Evolutionary conservation across 2,888 invertebrate genomes (phyloP).

Genomic region (Girardia tigrina): DNA sequence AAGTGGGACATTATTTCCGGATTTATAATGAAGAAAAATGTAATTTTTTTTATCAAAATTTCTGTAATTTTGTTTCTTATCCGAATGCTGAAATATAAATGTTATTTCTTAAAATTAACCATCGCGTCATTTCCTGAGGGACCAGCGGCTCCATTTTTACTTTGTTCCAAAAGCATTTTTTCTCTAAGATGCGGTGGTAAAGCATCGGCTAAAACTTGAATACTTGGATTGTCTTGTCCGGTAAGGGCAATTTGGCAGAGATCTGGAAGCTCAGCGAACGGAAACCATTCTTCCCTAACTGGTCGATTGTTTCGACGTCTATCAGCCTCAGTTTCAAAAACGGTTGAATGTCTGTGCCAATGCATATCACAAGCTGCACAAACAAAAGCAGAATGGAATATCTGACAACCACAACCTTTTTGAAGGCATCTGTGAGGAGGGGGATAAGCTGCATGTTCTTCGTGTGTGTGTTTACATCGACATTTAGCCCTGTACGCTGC

Average conservation of each 20-base stretch:
- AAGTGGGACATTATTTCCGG: no score
- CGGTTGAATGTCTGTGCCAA: conserved; percentile 49
- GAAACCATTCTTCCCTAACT: conserved; percentile 47
- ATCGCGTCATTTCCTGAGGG: conserved; percentile 1
- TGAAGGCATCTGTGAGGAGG: conserved; percentile 30
- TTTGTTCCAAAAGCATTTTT: conserved; percentile 11
- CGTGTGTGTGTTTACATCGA: conserved; percentile 49
- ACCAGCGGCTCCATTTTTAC: background rate
- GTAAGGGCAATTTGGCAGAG: conserved; percentile 48
- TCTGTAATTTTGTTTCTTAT: no score
- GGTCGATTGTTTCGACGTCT: conserved; percentile 45
- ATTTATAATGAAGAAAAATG: no score
- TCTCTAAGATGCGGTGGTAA: conserved; percentile 39
- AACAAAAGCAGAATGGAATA: conserved; percentile 46
- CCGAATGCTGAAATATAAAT: no score
- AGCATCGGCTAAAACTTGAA: conserved; percentile 38
- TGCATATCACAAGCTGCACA: conserved; percentile 51
- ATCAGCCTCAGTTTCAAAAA: conserved; percentile 46
- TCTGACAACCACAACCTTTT: conserved; percentile 43
- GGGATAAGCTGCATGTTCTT: conserved; percentile 41
- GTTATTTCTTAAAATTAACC: background rate
- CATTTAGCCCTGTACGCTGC: conserved; percentile 48
- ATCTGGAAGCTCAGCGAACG: conserved; percentile 50
- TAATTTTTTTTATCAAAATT: no score
- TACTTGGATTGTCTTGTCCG: conserved; percentile 42